Conservation (phyloP, 2,797 vertebrate species). For the Pangasius larnaudii region DNA sequence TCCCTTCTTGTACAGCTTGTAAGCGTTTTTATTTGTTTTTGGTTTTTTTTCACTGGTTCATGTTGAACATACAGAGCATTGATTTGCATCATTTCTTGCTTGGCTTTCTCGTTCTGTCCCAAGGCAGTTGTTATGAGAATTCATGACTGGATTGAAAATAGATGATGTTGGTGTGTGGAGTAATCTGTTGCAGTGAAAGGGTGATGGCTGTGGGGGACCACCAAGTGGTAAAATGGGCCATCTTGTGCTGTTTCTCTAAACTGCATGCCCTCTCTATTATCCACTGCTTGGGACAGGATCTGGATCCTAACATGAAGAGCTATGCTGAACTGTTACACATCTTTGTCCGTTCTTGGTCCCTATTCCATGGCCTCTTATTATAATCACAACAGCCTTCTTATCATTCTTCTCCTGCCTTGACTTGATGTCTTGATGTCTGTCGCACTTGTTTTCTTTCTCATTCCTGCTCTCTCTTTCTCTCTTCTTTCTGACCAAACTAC, state of each 20-base stretch:
- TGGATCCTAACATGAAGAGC: not conserved
- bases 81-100: constrained; percentile 52
- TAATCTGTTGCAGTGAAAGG: constrained; percentile 52
- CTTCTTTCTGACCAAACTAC: not conserved
- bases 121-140: constrained; percentile 53
- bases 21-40: not conserved
- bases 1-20: not conserved
- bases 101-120: constrained; percentile 48
- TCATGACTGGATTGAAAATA: constrained; percentile 23
- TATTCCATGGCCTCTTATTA: not conserved
- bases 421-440: not conserved
- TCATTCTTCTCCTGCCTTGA: not conserved
- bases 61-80: constrained; percentile 23
- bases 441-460: constrained; percentile 5
- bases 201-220: constrained; percentile 58
- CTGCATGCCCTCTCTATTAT: constrained; percentile 33
- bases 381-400: not conserved
- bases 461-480: not conserved
- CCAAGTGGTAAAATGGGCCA: constrained; percentile 55
- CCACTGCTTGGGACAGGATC: not conserved
- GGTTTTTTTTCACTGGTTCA: not conserved
- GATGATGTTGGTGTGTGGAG: constrained; percentile 48
- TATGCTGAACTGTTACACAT: not conserved
- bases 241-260: constrained; percentile 39
- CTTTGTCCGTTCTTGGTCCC: not conserved